phyloP scores from a whole-genome alignment of 2,888 invertebrate species.

The Drosophila pullipes region DNA sequence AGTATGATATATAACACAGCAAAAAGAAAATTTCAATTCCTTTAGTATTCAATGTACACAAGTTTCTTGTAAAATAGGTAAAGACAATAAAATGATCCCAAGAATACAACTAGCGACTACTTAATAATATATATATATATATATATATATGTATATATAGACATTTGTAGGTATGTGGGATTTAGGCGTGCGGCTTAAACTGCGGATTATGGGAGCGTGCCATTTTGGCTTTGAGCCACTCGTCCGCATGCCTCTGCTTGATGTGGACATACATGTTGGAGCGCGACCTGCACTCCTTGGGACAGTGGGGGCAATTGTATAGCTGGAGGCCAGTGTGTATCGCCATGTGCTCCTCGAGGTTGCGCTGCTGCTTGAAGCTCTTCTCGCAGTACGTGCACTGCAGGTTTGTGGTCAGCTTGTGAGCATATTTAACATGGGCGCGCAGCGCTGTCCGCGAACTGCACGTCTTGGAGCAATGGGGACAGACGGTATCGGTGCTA shows the following conservation, averaged over 20 bases:
- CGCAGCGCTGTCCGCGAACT: slow-evolving; percentile 76
- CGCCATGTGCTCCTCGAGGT: slow-evolving; percentile 82
- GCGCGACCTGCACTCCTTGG: slow-evolving; percentile 81
- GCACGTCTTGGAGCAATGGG: slow-evolving; percentile 73
- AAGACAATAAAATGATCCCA: slow-evolving; percentile 7
- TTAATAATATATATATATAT: neutral
- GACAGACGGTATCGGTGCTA: slow-evolving; percentile 65
- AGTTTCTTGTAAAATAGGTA: slow-evolving; percentile 3
- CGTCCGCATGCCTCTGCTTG: slow-evolving; percentile 79
- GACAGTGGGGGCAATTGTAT: slow-evolving; percentile 81
- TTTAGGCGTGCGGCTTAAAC: slow-evolving; percentile 52
- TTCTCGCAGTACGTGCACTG: slow-evolving; percentile 81
- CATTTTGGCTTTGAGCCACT: slow-evolving; percentile 81
- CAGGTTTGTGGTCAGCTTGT: slow-evolving; percentile 72
- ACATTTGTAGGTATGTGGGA: neutral
- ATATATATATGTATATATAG: neutral
- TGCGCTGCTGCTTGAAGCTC: slow-evolving; percentile 77
- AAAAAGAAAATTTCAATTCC: neutral
- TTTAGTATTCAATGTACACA: slow-evolving; percentile 1
- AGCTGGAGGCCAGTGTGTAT: slow-evolving; percentile 80
- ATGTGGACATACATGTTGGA: slow-evolving; percentile 83
- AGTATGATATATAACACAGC: neutral
- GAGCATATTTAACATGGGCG: slow-evolving; percentile 78
- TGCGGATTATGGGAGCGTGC: slow-evolving; percentile 74
- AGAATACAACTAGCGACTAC: neutral